Evolutionary conservation across 2,113 vertebrate genomes (phyloP).

Genomic region (Neogale vison): DNA sequence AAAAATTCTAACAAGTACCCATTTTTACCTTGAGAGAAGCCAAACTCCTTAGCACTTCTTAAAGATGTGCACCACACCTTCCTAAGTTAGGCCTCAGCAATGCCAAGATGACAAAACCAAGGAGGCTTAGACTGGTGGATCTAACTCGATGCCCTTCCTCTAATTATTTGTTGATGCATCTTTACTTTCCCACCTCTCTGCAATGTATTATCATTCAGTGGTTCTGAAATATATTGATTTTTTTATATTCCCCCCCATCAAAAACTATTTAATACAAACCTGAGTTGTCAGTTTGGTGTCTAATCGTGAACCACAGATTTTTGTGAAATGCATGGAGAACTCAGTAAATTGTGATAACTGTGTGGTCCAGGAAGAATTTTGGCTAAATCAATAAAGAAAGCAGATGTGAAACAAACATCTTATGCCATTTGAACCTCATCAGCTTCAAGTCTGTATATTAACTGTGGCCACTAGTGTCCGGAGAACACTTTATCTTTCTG

Average conservation of each 20-base stretch:
- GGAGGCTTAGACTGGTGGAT: not conserved
- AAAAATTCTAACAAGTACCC: not conserved
- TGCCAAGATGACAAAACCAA: not conserved
- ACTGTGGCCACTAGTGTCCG: not conserved
- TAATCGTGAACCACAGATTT: not conserved
- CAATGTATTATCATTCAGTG: not conserved
- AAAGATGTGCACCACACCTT: not conserved
- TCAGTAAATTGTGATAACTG: not conserved
- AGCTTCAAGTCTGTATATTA: not conserved
- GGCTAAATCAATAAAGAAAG: not conserved
- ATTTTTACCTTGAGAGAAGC: not conserved
- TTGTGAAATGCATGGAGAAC: not conserved
- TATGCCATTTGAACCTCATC: not conserved
- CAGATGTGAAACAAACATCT: not conserved
- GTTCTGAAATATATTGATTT: not conserved
- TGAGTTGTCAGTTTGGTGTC: not conserved
- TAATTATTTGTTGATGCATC: not conserved
- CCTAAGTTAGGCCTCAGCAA: not conserved
- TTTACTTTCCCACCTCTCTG: not conserved
- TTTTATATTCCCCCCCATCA: not conserved
- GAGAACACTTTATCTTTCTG: not conserved
- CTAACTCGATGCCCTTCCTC: not conserved
- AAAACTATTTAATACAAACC: not conserved
- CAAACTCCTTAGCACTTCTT: not conserved
- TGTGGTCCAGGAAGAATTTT: not conserved